Percentiles rank a stretch among this genome's conserved stretches.
These are phyloP conservation scores for Phaonia tiefii DNA, from an alignment of 2,888 invertebrate genomes.

Conservation along the genomic window DNA sequence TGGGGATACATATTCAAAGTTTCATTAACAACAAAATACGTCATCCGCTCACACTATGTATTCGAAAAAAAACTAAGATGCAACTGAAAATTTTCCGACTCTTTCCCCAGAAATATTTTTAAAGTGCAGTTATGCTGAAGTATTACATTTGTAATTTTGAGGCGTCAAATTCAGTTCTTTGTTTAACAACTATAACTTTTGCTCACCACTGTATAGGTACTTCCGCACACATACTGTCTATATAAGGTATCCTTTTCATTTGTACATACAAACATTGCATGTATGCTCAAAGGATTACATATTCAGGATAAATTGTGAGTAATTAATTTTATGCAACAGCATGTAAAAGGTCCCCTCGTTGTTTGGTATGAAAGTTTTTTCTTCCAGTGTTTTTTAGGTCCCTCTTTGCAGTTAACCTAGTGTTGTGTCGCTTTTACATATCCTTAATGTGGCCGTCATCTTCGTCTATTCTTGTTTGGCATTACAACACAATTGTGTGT, in stretches of 20 bases:
- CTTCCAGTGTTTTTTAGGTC: not conserved
- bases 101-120: too few relatives aligned
- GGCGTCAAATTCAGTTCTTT: too few relatives aligned
- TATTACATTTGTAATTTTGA: too few relatives aligned
- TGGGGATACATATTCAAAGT: too few relatives aligned
- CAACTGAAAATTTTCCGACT: too few relatives aligned
- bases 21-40: too few relatives aligned
- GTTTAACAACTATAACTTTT: too few relatives aligned
- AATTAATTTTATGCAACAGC: constrained; percentile 66
- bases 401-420: not conserved
- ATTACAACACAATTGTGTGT: constrained; percentile 58
- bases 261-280: constrained; percentile 7
- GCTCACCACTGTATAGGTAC: too few relatives aligned
- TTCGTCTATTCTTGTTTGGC: constrained; percentile 53
- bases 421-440: constrained; percentile 13
- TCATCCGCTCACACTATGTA: too few relatives aligned
- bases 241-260: constrained; percentile 6
- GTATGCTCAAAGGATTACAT: constrained; percentile 57
- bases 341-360: constrained; percentile 51
- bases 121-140: too few relatives aligned
- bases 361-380: too few relatives aligned
- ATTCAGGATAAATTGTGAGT: constrained; percentile 57
- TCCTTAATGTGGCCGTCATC: constrained; percentile 1
- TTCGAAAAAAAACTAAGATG: too few relatives aligned
- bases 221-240: not conserved